These are phyloP conservation scores for Pelusios castaneus DNA, from an alignment of 2,113 vertebrate genomes.

Conservation along the genomic window DNA sequence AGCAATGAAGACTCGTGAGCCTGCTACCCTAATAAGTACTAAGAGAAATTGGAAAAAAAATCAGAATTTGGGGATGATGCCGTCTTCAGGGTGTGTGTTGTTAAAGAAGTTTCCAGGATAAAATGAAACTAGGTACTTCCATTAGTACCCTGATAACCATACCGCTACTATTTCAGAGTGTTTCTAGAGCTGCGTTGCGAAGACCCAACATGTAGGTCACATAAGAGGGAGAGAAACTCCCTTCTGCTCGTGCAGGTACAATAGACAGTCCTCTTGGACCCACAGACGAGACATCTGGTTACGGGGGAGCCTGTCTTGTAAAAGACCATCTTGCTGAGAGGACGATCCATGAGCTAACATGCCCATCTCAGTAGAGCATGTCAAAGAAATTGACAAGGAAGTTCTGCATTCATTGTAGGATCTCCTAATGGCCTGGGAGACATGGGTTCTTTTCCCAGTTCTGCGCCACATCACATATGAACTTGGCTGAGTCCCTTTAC, in stretches of 20 bases:
- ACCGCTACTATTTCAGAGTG: not conserved
- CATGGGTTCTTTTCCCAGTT: not conserved
- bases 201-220: not conserved
- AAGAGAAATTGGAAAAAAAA: not conserved
- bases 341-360: not conserved
- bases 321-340: not conserved
- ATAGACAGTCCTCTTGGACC: not conserved
- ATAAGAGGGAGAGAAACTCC: not conserved
- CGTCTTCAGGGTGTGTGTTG: not conserved
- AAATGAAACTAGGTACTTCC: not conserved
- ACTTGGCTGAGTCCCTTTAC: not conserved
- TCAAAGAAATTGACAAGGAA: not conserved
- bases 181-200: not conserved
- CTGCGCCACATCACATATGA: not conserved
- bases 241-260: not conserved
- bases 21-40: not conserved
- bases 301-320: not conserved
- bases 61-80: not conserved
- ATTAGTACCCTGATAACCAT: not conserved
- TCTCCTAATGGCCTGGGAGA: not conserved
- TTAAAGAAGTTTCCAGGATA: not conserved
- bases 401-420: not conserved
- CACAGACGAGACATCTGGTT: not conserved
- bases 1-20: not conserved
- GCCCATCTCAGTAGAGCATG: too few species aligned